Evolutionary conservation across 2,797 vertebrate species (phyloP).

Genomic region (Ataeniobius toweri): DNA sequence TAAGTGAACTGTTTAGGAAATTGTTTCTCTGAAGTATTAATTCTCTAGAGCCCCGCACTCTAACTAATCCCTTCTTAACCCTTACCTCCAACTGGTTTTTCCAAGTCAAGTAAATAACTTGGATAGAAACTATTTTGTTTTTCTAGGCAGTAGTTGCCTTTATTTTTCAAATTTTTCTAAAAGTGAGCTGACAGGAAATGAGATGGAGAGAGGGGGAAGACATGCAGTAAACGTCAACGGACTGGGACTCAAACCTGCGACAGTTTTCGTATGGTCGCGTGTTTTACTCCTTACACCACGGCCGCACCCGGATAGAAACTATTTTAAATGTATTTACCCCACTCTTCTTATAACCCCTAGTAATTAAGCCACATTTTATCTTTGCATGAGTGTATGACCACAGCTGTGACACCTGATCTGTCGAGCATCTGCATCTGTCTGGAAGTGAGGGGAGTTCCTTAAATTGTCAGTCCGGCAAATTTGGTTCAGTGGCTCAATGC

Average conservation of each 20-base stretch:
- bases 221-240: no score
- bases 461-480: slow-evolving; percentile 25
- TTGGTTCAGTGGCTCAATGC: slow-evolving; percentile 59
- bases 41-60: no score
- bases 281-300: no score
- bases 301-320: no score
- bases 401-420: slow-evolving; percentile 11
- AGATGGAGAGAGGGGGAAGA: no score
- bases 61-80: not conserved
- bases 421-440: slow-evolving; percentile 15
- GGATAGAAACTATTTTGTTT: not conserved
- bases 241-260: no score
- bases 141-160: no score
- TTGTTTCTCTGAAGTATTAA: not conserved
- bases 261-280: no score
- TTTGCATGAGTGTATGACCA: not conserved
- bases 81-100: not conserved
- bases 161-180: no score
- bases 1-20: not conserved
- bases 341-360: not conserved
- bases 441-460: slow-evolving; percentile 42
- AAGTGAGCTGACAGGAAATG: no score
- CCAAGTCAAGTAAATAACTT: not conserved
- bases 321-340: not conserved
- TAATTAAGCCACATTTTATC: slow-evolving; percentile 11